Evolutionary conservation across 2,113 vertebrate genomes (phyloP), one percentile per base, ranked within the genome.

Genomic region (Laticauda laticaudata): DNA sequence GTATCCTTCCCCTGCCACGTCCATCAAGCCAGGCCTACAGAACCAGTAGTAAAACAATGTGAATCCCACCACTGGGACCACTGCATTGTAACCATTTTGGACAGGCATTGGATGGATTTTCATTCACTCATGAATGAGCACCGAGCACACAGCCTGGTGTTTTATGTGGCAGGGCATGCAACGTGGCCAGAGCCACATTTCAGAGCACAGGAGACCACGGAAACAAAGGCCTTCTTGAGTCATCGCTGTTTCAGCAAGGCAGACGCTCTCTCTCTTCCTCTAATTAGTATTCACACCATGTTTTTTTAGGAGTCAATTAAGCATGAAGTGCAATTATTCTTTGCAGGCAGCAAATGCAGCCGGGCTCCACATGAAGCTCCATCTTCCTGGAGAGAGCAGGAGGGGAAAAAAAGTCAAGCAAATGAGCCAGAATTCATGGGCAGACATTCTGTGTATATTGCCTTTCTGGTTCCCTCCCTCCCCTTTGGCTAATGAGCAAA

Each of bases 311-410:
- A 45, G 54, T n/a, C 26, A 91, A 91, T 86, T n/a, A 56, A 26
- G 55, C 91, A 59, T 87, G 81, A 45, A 91, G 10, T 59, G 81
- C 81, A 86, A 86, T 86, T 48, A 59, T 91, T 69, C 64, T 91
- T 91, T 21, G 11, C 90, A 81, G n/a, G 29, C 51, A 14, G 90
- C 61, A 39, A 75, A 54, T 5, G 90, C 51, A 91, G 48, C 18
- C 64, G 1, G 64, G 39, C 64, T 91, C 20, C 89, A 23, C 29
- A 1, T 81, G 75, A 14, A 21, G 5, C 48, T 23, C 34, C 45
- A 0, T 51, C 64, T 48, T 29, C 64, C 21, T 39, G 26, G 3
- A 15, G 64, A 91, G 75, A 81, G 34, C 29, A 21, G 7, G 75
- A 2, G 29, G 24, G 12, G 21, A 43, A n/a, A 12, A 24, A 14